Evolutionary conservation across 2,113 vertebrate genomes (phyloP).

Genomic region (Clarias gariepinus): DNA sequence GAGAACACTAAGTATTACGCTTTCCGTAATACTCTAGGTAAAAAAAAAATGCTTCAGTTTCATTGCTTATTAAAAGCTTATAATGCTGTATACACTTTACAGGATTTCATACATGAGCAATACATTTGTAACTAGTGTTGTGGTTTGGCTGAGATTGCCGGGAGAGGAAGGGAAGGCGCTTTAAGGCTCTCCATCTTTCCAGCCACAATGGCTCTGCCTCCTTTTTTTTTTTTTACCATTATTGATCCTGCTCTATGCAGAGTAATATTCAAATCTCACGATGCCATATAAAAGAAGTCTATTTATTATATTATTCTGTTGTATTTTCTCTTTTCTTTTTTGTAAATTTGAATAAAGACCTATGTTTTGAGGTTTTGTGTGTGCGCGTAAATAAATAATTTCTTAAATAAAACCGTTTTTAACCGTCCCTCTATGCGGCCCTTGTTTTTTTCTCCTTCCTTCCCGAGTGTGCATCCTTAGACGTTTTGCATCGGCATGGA

Average conservation of each 20-base stretch:
- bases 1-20: not conserved
- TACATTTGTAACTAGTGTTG: not conserved
- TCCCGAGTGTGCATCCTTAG: not conserved
- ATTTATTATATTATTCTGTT: slow-evolving; percentile 75
- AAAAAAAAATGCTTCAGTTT: not conserved
- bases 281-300: slow-evolving; percentile 65
- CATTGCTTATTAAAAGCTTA: not conserved
- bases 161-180: not conserved
- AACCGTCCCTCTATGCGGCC: not conserved
- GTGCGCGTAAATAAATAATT: slow-evolving; percentile 39
- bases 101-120: slow-evolving; percentile 8
- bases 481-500: slow-evolving; percentile 8
- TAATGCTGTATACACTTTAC: not conserved
- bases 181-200: not conserved
- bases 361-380: slow-evolving; percentile 67
- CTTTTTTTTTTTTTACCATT: slow-evolving; percentile 30
- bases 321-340: slow-evolving; percentile 70
- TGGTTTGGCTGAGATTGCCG: not conserved
- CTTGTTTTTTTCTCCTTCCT: not conserved
- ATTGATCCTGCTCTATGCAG: slow-evolving; percentile 60
- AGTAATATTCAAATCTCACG: slow-evolving; percentile 60
- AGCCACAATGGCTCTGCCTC: slow-evolving; percentile 53
- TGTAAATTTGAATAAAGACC: slow-evolving; percentile 78
- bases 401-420: slow-evolving; percentile 47
- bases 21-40: not conserved